Conservation (phyloP, 2,113 vertebrate species). For the Eira barbara region DNA sequence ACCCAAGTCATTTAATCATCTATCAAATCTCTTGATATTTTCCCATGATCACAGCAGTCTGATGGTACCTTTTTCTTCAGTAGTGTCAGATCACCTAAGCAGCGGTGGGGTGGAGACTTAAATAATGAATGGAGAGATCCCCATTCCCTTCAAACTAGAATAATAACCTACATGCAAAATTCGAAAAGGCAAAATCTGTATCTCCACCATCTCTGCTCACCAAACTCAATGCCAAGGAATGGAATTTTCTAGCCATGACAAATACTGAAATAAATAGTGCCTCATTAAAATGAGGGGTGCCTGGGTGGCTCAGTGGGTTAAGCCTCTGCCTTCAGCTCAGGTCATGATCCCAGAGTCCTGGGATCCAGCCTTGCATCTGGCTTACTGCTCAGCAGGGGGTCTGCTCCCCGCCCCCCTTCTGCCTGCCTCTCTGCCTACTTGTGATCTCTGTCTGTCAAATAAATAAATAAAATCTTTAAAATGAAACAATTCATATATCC, state of each 20-base stretch:
- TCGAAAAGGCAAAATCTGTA: background rate
- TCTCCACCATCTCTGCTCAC: background rate
- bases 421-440: too few relatives aligned
- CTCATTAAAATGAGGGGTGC: background rate
- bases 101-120: constrained; percentile 53
- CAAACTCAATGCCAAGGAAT: background rate
- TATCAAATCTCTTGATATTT: constrained; percentile 80
- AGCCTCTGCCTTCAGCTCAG: too few relatives aligned
- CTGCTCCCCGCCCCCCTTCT: too few relatives aligned
- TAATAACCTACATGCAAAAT: constrained; percentile 2
- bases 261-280: background rate
- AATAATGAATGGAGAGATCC: constrained; percentile 64
- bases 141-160: background rate
- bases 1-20: constrained; percentile 72
- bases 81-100: constrained; percentile 71
- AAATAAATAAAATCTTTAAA: background rate
- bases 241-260: background rate
- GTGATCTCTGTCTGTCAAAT: too few relatives aligned
- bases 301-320: too few relatives aligned
- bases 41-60: constrained; percentile 73
- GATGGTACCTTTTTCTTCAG: constrained; percentile 49
- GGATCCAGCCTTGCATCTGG: too few relatives aligned
- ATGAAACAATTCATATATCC: background rate
- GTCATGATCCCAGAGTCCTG: too few relatives aligned
- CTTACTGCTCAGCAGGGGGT: too few relatives aligned